Evolutionary conservation across 2,888 invertebrate genomes (phyloP), one percentile per base, ranked within the genome.

Genomic region (Petrophora chlorosata): DNA sequence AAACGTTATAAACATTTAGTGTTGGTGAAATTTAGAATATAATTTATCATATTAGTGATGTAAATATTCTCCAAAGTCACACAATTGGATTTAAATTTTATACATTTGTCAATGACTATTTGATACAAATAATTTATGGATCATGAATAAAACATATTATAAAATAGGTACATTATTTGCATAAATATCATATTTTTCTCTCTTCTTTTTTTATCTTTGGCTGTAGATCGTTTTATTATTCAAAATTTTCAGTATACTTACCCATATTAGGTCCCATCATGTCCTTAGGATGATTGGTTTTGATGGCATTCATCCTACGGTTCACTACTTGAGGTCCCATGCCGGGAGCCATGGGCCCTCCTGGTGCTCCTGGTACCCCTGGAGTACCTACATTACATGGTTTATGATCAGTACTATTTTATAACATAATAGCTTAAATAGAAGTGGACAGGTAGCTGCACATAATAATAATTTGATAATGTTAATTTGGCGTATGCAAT

Each of bases 251-350:
- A 14, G 28, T 47, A 48, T 40, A 59, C 92, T 93, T 91, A 95
- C 95, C 95, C 93, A 95, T 93, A 84, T 95, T 95, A 71, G 94
- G 93, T 70, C 94, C 94, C 79, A 94, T 93, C 79, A 93, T 92
- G 74, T 95, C 95, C 85, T 95, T 95, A 35, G 95, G 96, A 85
- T 96, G 96, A 79, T 95, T 95, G 47, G 95, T 94, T 91, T 96
- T 96, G 78, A 96, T 95, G 70, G 96, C 96, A 82, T 97, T 97
- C 94, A 96, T 95, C 67, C 96, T 91, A 67, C 95, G 91, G 76
- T 94, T 94, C 65, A 92, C 93, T 68, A 92, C 91, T 74, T 92
- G 89, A 59, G 91, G 86, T 12, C 91, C 91, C 79, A 88, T 87
- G 5, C 90, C 90, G 40, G 87, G 88, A 25, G 88, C 82, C 54